These are phyloP conservation scores for Stenoptilia bipunctidactyla DNA, from an alignment of 2,888 invertebrate species.

Conservation along the genomic window DNA sequence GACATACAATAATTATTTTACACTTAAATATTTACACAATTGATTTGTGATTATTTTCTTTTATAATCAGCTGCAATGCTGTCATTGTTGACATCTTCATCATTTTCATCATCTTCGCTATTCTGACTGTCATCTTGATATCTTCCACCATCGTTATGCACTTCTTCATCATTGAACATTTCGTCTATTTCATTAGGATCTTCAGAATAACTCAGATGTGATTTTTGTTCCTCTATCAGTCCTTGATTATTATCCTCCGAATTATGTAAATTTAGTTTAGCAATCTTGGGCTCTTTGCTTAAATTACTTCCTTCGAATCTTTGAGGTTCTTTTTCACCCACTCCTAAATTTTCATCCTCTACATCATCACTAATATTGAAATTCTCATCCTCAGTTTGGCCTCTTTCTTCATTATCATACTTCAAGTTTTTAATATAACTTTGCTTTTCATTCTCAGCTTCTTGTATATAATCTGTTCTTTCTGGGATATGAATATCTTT, in stretches of 20 bases:
- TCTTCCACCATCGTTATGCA: constrained; percentile 22
- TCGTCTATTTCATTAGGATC: constrained; percentile 26
- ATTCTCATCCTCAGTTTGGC: constrained; percentile 5
- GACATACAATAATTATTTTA: too few relatives aligned
- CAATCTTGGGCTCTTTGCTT: constrained; percentile 28
- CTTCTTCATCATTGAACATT: constrained; percentile 33
- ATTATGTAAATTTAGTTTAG: constrained; percentile 29
- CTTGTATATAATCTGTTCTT: constrained; percentile 17
- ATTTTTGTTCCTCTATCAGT: constrained; percentile 19
- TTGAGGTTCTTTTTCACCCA: constrained; percentile 16
- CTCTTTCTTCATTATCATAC: constrained; percentile 16
- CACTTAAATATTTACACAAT: too few relatives aligned
- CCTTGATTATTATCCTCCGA: constrained; percentile 30
- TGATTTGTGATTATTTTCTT: too few relatives aligned
- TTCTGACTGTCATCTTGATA: constrained; percentile 14
- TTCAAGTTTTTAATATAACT: constrained; percentile 11
- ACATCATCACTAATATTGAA: constrained; percentile 6
- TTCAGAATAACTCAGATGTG: constrained; percentile 22
- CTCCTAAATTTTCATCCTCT: constrained; percentile 12
- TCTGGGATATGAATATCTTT: constrained; percentile 12
- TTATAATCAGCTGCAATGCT: too few relatives aligned
- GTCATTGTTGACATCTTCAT: too few relatives aligned
- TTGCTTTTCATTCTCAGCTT: constrained; percentile 17
- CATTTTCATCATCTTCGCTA: too few relatives aligned
- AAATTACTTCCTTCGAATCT: constrained; percentile 18